Base-by-base conservation (phyloP, 2,888 invertebrate genomes). In the Spilarctia lutea region DNA sequence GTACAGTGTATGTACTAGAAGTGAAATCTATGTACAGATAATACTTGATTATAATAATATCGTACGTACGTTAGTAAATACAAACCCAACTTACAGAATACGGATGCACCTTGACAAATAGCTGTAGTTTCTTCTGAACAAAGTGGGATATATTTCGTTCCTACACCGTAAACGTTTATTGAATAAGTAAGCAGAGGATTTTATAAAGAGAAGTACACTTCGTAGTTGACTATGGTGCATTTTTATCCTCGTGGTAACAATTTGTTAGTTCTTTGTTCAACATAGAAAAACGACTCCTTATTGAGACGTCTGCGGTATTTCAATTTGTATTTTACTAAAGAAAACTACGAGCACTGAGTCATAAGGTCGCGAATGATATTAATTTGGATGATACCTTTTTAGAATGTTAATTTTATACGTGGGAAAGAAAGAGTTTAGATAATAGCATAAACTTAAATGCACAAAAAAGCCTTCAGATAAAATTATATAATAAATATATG, bases 101-200 rank as follows among this genome's bases (percentile, higher is more conserved):
- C 89, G 92, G 90, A 90, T 92, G 91, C 91, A 90, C 89, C 86
- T 89, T 92, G 93, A 94, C 90, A 93, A 94, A 94, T 92, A 91
- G 91, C 88, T 87, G 92, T 91, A 92, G 92, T 92, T 93, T 90
- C 91, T 93, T 90, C 87, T 84, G 90, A 92, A 93, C 91, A 93
- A 92, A 93, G 92, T 92, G 91, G 93, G 92, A 90, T 92, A 94
- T 92, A 92, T 94, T 91, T 93, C 91, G 91, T 92, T 94, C 93
- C 92, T 93, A 92, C 92, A 91, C 87, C 88, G 91, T 89, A 91
- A 90, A 94, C 94, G 94, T 87, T 93, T 92, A 92, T 94, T 93
- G 94, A 94, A 94, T 95, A 93, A 91, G 91, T 90, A 94, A 94
- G 89, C 83, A 89, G 91, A 83, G 84, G 88, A 89, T 91, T 92